Evolutionary conservation across 2,113 vertebrate species (phyloP).

Genomic region (Oryzias javanicus): DNA sequence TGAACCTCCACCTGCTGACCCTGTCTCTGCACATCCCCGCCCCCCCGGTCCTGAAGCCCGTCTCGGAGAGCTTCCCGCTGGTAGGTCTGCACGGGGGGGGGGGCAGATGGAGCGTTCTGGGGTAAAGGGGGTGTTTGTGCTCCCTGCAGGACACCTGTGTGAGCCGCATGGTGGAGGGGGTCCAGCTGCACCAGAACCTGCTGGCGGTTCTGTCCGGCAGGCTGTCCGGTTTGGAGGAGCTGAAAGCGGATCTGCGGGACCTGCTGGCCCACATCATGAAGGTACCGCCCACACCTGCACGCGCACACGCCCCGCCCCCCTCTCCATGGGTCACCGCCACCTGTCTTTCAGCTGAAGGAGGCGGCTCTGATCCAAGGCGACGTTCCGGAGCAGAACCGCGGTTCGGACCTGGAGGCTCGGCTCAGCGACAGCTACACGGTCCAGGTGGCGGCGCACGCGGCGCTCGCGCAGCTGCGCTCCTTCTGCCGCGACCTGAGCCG

Average conservation of each 20-base stretch:
- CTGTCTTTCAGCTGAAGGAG: constrained; percentile 56
- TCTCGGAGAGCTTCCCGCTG: constrained; percentile 34
- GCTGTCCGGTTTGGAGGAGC: constrained; percentile 11
- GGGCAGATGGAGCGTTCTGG: neutral
- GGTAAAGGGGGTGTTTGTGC: neutral
- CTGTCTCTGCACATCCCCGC: constrained; percentile 45
- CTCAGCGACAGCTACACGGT: constrained; percentile 48
- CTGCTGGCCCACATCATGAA: constrained; percentile 53
- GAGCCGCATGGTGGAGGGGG: constrained; percentile 42
- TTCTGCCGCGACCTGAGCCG: constrained; percentile 69
- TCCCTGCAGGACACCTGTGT: constrained; percentile 61
- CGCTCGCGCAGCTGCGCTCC: constrained; percentile 61
- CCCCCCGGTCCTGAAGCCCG: constrained; percentile 50
- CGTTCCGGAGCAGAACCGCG: neutral
- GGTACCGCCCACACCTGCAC: constrained; percentile 34
- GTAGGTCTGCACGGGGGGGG: constrained; percentile 51
- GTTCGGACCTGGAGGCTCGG: constrained; percentile 24
- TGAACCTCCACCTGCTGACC: constrained; percentile 52
- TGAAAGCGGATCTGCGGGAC: constrained; percentile 58
- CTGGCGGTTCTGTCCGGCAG: constrained; percentile 38
- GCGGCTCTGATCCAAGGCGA: neutral
- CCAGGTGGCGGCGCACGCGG: constrained; percentile 61
- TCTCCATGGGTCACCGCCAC: neutral
- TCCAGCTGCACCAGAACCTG: constrained; percentile 51
- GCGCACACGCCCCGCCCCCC: neutral